phyloP scores from a whole-genome alignment of 35 echinoderm and acorn worm species.

The Heliocidaris erythrogramma region DNA sequence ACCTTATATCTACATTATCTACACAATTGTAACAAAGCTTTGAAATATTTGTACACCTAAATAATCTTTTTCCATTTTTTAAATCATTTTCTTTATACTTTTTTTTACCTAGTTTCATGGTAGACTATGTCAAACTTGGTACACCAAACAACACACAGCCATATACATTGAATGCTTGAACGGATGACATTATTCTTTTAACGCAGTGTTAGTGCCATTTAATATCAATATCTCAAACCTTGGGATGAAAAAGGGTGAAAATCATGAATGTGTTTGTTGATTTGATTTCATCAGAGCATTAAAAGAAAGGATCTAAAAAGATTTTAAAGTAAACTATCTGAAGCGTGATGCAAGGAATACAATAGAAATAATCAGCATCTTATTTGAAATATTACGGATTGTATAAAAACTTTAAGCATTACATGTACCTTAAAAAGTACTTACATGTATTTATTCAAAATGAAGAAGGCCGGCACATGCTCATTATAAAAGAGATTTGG shows the following conservation, averaged over 20 bases:
- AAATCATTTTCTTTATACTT: background rate
- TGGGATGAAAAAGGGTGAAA: background rate
- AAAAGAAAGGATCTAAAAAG: background rate
- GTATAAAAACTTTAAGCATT: background rate
- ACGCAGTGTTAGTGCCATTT: background rate
- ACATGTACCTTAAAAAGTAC: background rate
- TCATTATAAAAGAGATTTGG: background rate
- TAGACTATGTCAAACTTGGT: background rate
- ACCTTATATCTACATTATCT: slow-evolving; percentile 10
- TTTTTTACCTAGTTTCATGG: background rate
- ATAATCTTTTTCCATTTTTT: background rate
- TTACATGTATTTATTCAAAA: background rate
- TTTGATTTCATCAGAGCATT: background rate
- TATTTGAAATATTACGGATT: background rate
- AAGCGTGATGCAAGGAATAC: background rate
- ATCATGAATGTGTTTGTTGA: background rate
- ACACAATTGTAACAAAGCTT: background rate
- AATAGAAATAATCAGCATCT: background rate
- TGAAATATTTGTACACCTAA: background rate
- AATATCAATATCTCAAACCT: background rate
- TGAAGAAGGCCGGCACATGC: background rate
- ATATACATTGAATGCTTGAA: background rate
- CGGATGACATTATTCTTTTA: background rate
- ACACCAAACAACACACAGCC: background rate
- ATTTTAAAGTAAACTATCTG: background rate